Base-by-base conservation (phyloP, 1,140 invertebrate species). In the Condylostylus longicornis region DNA sequence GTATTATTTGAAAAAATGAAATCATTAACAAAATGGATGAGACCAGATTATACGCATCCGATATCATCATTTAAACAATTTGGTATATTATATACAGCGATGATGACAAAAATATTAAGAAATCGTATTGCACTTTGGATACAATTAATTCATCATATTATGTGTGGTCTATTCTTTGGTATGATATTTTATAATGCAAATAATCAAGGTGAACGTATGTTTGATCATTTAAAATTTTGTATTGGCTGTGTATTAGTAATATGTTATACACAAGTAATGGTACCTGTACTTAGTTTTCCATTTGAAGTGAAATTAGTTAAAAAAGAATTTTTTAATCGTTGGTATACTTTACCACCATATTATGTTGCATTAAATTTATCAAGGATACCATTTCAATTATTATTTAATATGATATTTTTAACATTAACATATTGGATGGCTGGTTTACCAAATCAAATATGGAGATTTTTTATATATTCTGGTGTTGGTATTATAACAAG, bases 261-360 rank as follows among this genome's bases (percentile, higher is more conserved):
- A 43, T 63, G 70, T 0, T 75, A 75, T 44, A 77, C 73, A 0
- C 71, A 75, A 45, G 69, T 72, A 14, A 75, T 75, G 70, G 69
- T 74, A 17, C 72, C 73, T 18, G 70, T 72, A 17, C 46, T 72
- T 39, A 58, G 69, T 33, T 72, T 69, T 73, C 81, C 82, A 0
- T 64, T 72, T 50, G 82, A 86, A 66, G 79, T 84, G 40, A 74
- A 78, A 46, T 67, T 85, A 18, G 75, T 86, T 42, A 75, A 79
- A 38, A 74, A 80, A 54, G 82, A 87, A 59, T 75, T 82, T 50
- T 75, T 85, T 37, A 87, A 87, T 57, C 74, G 79, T 42, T 87
- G 82, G 82, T 87, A 87, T 60, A 72, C 74, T 22, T 58, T 84
- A 0, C 72, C 71, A 29, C 75, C 82, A 0, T 87, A 85, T 62